These are phyloP conservation scores for Pterois miles DNA, from an alignment of 2,797 vertebrate genomes.

Conservation along the genomic window DNA sequence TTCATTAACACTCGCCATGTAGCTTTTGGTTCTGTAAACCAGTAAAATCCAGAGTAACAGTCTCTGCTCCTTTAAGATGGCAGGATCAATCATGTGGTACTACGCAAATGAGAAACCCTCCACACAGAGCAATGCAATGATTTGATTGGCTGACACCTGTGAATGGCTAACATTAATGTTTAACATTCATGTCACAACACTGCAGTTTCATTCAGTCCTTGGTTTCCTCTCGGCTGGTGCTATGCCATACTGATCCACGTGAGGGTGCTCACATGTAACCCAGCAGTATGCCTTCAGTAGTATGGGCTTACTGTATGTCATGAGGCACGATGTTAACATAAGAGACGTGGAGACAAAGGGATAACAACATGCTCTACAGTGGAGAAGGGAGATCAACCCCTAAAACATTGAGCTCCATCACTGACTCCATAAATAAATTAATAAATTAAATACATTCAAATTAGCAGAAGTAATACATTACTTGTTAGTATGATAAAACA, in stretches of 20 bases:
- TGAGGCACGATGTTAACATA: constrained; percentile 69
- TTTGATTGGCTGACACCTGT: constrained; percentile 71
- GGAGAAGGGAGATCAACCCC: background rate
- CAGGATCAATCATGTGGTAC: constrained; percentile 40
- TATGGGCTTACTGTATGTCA: constrained; percentile 24
- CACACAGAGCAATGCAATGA: constrained; percentile 43
- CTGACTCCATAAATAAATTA: constrained; percentile 41
- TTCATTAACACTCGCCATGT: constrained; percentile 48
- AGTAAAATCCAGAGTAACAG: constrained; percentile 19
- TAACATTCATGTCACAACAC: constrained; percentile 76
- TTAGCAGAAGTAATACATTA: constrained; percentile 53
- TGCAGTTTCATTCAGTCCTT: constrained; percentile 72
- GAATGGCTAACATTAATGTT: constrained; percentile 67
- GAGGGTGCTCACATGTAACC: constrained; percentile 50
- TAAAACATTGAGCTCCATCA: constrained; percentile 27
- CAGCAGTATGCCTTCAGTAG: constrained; percentile 11
- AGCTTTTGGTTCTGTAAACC: constrained; percentile 23
- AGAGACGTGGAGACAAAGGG: constrained; percentile 23
- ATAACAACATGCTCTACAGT: constrained; percentile 15
- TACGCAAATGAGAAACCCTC: constrained; percentile 36
- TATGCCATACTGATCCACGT: constrained; percentile 45
- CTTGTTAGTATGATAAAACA: constrained; percentile 37
- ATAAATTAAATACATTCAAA: constrained; percentile 79
- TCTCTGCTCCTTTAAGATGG: constrained; percentile 55
- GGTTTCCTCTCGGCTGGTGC: constrained; percentile 10